A percentile compares a stretch with the other conserved stretches of the same genome.
phyloP scores from a whole-genome alignment of 2,113 vertebrate species.

The Silurus glanis region DNA sequence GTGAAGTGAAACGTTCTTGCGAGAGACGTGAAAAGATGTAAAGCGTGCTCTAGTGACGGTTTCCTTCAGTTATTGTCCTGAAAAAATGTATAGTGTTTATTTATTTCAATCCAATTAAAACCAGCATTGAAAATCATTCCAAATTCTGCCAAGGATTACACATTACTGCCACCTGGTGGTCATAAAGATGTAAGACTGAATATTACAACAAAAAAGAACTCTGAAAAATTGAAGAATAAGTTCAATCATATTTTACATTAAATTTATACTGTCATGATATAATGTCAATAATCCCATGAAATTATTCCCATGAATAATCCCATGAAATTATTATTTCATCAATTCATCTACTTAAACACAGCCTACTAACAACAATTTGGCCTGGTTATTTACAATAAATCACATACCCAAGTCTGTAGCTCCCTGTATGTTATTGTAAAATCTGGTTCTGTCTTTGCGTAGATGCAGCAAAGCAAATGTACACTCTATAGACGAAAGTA shows the following conservation, averaged over 20 bases:
- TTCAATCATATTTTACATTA: background rate
- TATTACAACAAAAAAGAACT: background rate
- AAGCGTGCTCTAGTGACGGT: background rate
- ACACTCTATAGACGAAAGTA: too few relatives aligned
- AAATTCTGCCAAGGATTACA: background rate
- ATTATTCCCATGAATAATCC: too few relatives aligned
- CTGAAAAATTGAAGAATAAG: background rate
- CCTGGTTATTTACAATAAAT: background rate
- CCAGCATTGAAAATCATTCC: background rate
- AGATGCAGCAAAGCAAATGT: too few relatives aligned
- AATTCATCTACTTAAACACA: background rate
- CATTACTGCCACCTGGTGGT: constrained; percentile 1
- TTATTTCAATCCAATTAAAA: background rate
- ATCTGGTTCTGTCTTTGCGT: background rate
- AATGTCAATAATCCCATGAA: too few relatives aligned
- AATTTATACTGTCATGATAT: background rate
- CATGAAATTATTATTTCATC: background rate
- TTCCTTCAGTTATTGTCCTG: background rate
- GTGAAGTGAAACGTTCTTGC: background rate
- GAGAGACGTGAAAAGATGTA: background rate
- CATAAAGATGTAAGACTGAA: background rate
- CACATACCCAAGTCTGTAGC: background rate
- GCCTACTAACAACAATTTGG: background rate
- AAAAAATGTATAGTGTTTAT: background rate
- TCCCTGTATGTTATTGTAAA: background rate